phyloP scores from a whole-genome alignment of 2,888 invertebrate genomes.

The Platycnemis pennipes region DNA sequence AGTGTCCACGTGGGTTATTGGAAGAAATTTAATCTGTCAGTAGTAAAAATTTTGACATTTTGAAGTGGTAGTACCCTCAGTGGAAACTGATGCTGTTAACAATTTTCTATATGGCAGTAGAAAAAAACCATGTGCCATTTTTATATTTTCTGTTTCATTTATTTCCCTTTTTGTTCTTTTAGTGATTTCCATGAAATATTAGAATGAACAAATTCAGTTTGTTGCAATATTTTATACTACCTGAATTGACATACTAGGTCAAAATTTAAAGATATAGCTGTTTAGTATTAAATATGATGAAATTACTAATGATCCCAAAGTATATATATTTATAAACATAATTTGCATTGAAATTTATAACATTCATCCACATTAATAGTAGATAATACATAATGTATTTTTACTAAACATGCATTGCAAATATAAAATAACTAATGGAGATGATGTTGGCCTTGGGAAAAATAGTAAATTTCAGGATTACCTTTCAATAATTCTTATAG shows the following conservation, averaged over 20 bases:
- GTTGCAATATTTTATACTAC: conserved; percentile 20
- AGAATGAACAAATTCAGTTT: conserved; percentile 29
- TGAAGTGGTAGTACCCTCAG: conserved; percentile 39
- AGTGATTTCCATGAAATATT: conserved; percentile 2
- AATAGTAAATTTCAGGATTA: background rate
- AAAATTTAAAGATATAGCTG: conserved; percentile 19
- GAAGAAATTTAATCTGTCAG: conserved; percentile 42
- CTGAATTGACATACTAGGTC: background rate
- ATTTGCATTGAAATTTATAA: conserved; percentile 16
- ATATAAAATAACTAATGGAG: conserved; percentile 60
- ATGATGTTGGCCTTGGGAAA: conserved; percentile 43
- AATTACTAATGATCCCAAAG: background rate
- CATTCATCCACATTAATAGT: conserved; percentile 25
- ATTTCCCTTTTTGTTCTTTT: conserved; percentile 4
- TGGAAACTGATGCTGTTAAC: conserved; percentile 27
- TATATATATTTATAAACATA: conserved; percentile 7
- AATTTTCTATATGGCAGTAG: conserved; percentile 17
- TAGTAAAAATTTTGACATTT: conserved; percentile 57
- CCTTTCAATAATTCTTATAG: background rate
- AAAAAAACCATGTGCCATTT: conserved; percentile 31
- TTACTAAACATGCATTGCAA: background rate
- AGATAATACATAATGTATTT: background rate
- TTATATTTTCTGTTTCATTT: conserved; percentile 25
- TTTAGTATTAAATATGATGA: background rate
- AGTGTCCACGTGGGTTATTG: conserved; percentile 54